These are phyloP conservation scores for Trematocara zebra DNA, from an alignment of 2,113 vertebrate genomes.

Conservation along the genomic window DNA sequence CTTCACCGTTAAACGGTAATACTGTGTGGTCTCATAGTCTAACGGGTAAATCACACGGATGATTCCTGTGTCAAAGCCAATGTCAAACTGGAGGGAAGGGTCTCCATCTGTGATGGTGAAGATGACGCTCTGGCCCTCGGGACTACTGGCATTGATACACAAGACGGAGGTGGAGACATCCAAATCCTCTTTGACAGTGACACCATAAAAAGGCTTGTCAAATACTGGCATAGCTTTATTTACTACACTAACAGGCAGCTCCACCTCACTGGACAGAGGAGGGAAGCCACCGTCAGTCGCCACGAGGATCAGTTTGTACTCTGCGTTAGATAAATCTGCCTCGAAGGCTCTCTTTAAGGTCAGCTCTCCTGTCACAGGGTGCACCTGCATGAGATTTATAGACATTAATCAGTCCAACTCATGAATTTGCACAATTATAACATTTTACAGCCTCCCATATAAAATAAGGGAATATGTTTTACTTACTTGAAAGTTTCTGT, in stretches of 20 bases:
- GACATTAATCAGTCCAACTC: neutral
- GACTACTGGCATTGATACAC: constrained; percentile 88
- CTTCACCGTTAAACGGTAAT: constrained; percentile 83
- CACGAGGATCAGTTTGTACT: constrained; percentile 82
- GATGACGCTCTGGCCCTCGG: constrained; percentile 87
- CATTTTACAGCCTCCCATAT: neutral
- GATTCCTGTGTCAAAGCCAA: constrained; percentile 90
- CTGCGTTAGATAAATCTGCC: constrained; percentile 85
- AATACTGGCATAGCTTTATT: constrained; percentile 98
- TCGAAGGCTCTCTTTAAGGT: constrained; percentile 83
- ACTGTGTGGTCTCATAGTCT: constrained; percentile 83
- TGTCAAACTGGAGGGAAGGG: constrained; percentile 85
- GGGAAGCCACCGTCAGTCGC: constrained; percentile 86
- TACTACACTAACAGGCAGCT: constrained; percentile 88
- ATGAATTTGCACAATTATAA: neutral
- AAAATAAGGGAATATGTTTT: neutral
- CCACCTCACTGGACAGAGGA: constrained; percentile 76
- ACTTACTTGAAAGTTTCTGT: constrained; percentile 84
- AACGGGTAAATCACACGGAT: constrained; percentile 83
- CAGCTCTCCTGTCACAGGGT: constrained; percentile 81
- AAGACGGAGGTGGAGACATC: constrained; percentile 79
- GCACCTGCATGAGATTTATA: constrained; percentile 59
- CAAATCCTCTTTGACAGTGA: constrained; percentile 84
- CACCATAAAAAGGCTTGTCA: constrained; percentile 89
- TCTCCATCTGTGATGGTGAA: constrained; percentile 91